Percentiles rank a stretch among this genome's conserved stretches.
Conservation (phyloP, 2,888 invertebrate species). For the Dicranocentrus wangi region DNA sequence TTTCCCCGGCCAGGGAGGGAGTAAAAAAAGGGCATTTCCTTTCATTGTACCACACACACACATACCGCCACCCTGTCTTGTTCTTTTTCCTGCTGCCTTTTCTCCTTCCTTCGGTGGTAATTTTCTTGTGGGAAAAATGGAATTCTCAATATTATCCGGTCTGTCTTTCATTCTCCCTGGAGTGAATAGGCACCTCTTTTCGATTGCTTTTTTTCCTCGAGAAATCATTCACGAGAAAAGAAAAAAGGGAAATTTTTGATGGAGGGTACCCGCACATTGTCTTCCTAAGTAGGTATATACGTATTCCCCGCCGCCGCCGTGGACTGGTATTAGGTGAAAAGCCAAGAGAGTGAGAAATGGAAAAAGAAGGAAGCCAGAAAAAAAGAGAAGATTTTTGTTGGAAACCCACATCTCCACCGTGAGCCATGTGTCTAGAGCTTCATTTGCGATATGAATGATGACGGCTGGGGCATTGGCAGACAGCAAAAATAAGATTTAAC, state of each 20-base stretch:
- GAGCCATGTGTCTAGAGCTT: constrained; percentile 21
- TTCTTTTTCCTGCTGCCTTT: background rate
- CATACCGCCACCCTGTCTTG: no score
- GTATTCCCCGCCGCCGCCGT: no score
- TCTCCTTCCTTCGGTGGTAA: background rate
- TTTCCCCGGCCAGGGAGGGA: background rate
- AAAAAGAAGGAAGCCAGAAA: background rate
- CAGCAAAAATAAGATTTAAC: constrained; percentile 9
- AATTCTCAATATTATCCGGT: constrained; percentile 40
- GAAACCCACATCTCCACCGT: background rate
- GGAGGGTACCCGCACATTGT: no score
- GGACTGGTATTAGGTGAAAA: no score
- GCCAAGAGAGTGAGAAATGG: background rate
- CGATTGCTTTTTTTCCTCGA: constrained; percentile 28
- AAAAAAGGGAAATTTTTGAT: constrained; percentile 16
- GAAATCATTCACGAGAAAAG: constrained; percentile 7
- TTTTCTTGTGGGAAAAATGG: constrained; percentile 38
- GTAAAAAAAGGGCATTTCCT: constrained; percentile 2
- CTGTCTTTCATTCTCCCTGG: constrained; percentile 18
- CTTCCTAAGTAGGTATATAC: no score
- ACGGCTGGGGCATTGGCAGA: constrained; percentile 34
- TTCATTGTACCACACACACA: no score
- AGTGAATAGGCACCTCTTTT: constrained; percentile 25
- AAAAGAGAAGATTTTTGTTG: background rate
- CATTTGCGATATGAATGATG: constrained; percentile 40